phyloP scores from a whole-genome alignment of 2,113 vertebrate genomes.

The Anolis sagrei region DNA sequence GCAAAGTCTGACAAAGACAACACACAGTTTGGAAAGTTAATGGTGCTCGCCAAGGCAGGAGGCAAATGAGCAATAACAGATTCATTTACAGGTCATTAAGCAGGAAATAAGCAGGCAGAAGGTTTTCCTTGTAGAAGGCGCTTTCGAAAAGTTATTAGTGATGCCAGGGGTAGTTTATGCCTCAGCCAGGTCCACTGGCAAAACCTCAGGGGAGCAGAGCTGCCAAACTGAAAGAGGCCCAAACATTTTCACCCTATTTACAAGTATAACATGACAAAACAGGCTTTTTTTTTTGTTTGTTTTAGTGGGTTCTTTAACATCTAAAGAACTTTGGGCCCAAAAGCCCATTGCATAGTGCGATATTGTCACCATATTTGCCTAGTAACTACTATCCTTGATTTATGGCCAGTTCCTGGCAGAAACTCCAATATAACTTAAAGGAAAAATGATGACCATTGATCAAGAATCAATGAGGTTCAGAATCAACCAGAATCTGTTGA shows the following conservation, averaged over 20 bases:
- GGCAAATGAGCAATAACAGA: conserved; percentile 48
- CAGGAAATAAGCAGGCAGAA: conserved; percentile 40
- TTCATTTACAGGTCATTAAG: conserved; percentile 50
- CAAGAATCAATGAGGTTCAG: too few relatives aligned
- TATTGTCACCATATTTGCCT: neutral
- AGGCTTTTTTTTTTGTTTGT: neutral
- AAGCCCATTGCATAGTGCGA: neutral
- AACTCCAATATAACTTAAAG: neutral
- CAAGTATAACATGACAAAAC: conserved; percentile 7
- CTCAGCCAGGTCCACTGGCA: conserved; percentile 1
- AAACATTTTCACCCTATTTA: neutral
- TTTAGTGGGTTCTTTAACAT: neutral
- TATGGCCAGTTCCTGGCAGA: neutral
- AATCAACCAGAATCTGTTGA: too few relatives aligned
- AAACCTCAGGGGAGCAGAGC: neutral
- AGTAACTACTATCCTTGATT: neutral
- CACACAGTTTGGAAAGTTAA: conserved; percentile 48
- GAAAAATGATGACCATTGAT: neutral
- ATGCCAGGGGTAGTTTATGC: neutral
- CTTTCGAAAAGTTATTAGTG: conserved; percentile 30
- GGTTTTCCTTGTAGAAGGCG: conserved; percentile 33
- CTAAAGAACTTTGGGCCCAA: accelerated
- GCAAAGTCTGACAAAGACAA: conserved; percentile 44
- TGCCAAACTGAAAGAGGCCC: neutral
- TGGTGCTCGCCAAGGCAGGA: conserved; percentile 50